These are phyloP conservation scores for Myoxocephalus aenaeus DNA, from an alignment of 2,797 vertebrate genomes.

Conservation along the genomic window DNA sequence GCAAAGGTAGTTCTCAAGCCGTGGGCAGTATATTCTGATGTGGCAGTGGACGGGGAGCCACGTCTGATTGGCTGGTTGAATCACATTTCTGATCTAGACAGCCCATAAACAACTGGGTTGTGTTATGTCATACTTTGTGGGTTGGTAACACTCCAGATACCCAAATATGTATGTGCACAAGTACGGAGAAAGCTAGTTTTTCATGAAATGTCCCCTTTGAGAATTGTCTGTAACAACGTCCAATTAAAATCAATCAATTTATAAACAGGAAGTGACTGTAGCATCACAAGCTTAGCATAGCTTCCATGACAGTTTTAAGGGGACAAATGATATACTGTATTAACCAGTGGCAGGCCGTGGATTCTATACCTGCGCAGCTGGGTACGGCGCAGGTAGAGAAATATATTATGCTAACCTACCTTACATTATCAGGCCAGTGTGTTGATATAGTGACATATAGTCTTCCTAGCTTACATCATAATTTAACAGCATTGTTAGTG, in stretches of 20 bases:
- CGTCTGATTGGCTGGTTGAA: not conserved
- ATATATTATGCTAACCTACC: too few relatives aligned
- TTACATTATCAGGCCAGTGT: not conserved
- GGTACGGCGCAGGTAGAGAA: too few relatives aligned
- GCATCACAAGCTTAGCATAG: not conserved
- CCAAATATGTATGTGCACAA: not conserved
- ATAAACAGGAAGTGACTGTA: not conserved
- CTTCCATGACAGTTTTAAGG: not conserved
- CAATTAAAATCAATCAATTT: not conserved
- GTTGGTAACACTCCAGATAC: not conserved
- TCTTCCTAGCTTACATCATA: not conserved
- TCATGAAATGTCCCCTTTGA: accelerated
- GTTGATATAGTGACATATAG: not conserved
- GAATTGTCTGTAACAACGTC: not conserved
- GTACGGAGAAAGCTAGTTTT: not conserved
- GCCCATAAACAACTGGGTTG: not conserved
- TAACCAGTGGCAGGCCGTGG: not conserved
- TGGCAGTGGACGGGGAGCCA: not conserved
- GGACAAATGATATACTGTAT: accelerated
- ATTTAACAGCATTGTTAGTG: not conserved
- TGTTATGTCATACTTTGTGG: not conserved
- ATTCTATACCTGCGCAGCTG: too few relatives aligned
- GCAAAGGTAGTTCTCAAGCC: not conserved
- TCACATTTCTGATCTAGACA: not conserved
- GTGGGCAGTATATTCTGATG: not conserved